phyloP scores from a whole-genome alignment of 2,113 vertebrate species.

The Protobothrops flavoviridis region DNA sequence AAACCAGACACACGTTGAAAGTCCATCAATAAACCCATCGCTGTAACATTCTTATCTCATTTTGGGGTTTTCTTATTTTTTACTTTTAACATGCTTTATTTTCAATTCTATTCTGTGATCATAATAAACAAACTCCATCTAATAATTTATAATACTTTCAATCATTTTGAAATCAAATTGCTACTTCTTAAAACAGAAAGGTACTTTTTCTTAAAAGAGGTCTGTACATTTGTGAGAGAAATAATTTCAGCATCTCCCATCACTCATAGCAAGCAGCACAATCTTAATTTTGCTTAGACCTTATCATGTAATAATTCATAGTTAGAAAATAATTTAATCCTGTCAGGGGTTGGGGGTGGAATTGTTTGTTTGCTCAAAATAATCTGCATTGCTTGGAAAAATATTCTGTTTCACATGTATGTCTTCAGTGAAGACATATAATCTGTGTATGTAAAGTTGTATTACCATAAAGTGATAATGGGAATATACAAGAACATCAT shows the following conservation, averaged over 20 bases:
- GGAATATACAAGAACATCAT: too few relatives aligned
- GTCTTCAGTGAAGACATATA: background rate
- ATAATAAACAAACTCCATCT: background rate
- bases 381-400: background rate
- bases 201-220: background rate
- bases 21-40: background rate
- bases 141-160: background rate
- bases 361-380: background rate
- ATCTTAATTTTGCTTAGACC: background rate
- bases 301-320: background rate
- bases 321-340: background rate
- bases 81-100: conserved; percentile 11
- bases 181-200: too few relatives aligned
- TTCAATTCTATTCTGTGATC: background rate
- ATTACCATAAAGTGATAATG: background rate
- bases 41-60: background rate
- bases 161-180: background rate
- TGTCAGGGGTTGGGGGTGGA: background rate
- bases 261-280: background rate
- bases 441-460: background rate
- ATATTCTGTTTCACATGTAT: background rate
- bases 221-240: background rate
- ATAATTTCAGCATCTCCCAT: background rate
- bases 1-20: background rate
- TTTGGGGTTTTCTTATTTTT: background rate